These are phyloP conservation scores for Valencia hispanica DNA, from an alignment of 2,797 vertebrate species.

Conservation along the genomic window DNA sequence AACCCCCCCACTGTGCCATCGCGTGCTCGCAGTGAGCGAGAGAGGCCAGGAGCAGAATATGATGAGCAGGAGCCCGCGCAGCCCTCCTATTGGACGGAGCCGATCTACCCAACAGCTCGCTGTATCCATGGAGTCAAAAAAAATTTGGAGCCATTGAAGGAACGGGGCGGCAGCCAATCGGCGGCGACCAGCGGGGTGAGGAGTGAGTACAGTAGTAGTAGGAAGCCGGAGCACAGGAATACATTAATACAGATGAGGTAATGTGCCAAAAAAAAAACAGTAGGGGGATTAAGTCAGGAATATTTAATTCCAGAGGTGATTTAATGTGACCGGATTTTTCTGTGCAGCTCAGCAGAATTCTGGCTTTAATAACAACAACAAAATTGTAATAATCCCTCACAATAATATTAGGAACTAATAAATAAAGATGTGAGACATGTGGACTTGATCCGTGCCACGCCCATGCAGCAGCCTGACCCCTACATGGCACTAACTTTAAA, in stretches of 20 bases:
- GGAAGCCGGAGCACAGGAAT: constrained; percentile 79
- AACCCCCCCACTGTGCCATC: constrained; percentile 77
- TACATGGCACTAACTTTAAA: constrained; percentile 56
- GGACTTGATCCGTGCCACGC: constrained; percentile 53
- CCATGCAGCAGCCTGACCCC: constrained; percentile 75
- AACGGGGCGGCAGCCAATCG: constrained; percentile 77
- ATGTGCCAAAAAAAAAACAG: constrained; percentile 78
- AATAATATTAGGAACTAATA: not conserved
- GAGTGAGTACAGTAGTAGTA: constrained; percentile 79
- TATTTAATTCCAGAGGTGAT: constrained; percentile 62
- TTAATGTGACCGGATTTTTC: constrained; percentile 38
- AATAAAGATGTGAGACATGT: not conserved
- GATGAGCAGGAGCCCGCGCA: constrained; percentile 71
- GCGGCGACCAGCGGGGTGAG: constrained; percentile 42
- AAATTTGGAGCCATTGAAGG: constrained; percentile 78
- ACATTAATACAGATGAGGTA: constrained; percentile 84
- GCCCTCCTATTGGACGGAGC: constrained; percentile 76
- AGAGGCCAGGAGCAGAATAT: constrained; percentile 72
- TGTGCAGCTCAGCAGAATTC: constrained; percentile 56
- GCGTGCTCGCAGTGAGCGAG: constrained; percentile 67
- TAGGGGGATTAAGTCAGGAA: constrained; percentile 62
- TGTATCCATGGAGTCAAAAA: constrained; percentile 86
- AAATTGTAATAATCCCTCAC: not conserved
- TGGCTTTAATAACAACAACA: not conserved
- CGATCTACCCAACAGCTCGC: constrained; percentile 74